Evolutionary conservation across 2,113 vertebrate species (phyloP).

Genomic region (Acrocephalus kingi): DNA sequence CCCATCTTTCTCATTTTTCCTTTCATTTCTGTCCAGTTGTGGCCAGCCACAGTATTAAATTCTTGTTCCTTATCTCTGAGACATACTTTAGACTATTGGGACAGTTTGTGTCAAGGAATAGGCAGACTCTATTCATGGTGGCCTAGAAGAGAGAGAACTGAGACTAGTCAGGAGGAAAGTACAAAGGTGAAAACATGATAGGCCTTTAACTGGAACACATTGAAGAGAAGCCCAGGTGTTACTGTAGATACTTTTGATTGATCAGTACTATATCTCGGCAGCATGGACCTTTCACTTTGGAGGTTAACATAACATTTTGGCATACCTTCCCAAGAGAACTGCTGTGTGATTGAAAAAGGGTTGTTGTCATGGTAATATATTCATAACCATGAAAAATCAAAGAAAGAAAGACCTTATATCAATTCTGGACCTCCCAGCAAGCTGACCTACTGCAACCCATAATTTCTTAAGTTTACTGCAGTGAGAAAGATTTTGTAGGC

Average conservation of each 20-base stretch:
- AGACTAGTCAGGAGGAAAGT: neutral
- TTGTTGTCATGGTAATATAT: neutral
- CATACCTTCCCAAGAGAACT: neutral
- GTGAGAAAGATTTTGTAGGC: neutral
- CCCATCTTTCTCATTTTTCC: neutral
- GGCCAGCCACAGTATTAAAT: neutral
- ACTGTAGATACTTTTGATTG: neutral
- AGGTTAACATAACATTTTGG: neutral
- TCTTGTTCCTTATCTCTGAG: neutral
- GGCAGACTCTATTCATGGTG: neutral
- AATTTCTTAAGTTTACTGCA: neutral
- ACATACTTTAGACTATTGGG: neutral
- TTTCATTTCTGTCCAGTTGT: neutral
- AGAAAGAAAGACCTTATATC: neutral
- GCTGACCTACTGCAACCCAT: neutral
- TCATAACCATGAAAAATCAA: neutral
- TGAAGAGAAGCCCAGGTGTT: neutral
- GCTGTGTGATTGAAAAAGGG: neutral
- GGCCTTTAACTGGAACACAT: neutral
- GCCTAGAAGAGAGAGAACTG: neutral
- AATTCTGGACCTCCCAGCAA: neutral
- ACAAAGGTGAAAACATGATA: neutral
- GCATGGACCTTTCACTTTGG: neutral
- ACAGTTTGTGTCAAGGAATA: neutral
- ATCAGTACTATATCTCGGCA: accelerated